phyloP scores from a whole-genome alignment of 2,888 invertebrate genomes.

The Polydrusus cervinus region DNA sequence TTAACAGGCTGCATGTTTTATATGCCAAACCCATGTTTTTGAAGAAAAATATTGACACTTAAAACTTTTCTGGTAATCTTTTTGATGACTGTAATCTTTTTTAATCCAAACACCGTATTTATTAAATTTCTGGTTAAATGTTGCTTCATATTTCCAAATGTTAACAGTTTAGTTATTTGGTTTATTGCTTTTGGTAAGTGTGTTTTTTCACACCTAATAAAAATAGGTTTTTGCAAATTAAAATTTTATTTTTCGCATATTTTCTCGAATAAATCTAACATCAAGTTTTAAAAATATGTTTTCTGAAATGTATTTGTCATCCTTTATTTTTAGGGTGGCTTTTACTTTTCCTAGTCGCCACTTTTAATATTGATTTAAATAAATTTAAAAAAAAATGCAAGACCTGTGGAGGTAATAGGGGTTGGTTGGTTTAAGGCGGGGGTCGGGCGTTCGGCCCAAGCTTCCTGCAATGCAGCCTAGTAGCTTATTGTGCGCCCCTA shows the following conservation, averaged over 20 bases:
- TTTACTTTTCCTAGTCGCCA: too few relatives aligned
- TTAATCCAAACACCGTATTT: slow-evolving; percentile 3
- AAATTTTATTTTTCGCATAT: not conserved
- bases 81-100: not conserved
- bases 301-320: too few relatives aligned
- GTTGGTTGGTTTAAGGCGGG: too few relatives aligned
- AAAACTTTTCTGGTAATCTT: not conserved
- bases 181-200: slow-evolving; percentile 20
- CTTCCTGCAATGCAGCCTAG: too few relatives aligned
- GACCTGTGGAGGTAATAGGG: too few relatives aligned
- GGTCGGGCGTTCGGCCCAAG: too few relatives aligned
- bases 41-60: slow-evolving; percentile 7
- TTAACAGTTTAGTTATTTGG: slow-evolving; percentile 15
- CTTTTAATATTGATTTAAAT: too few relatives aligned
- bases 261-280: too few relatives aligned
- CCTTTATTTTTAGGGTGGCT: too few relatives aligned
- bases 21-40: slow-evolving; percentile 18
- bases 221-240: not conserved
- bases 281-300: too few relatives aligned
- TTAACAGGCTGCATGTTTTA: not conserved
- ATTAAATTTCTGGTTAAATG: slow-evolving; percentile 13
- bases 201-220: not conserved
- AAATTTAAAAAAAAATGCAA: too few relatives aligned
- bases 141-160: slow-evolving; percentile 1
- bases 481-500: too few relatives aligned